A percentile compares a stretch with the other conserved stretches of the same genome.
Conservation (phyloP, 2,113 vertebrate species). For the Stegastes partitus region DNA sequence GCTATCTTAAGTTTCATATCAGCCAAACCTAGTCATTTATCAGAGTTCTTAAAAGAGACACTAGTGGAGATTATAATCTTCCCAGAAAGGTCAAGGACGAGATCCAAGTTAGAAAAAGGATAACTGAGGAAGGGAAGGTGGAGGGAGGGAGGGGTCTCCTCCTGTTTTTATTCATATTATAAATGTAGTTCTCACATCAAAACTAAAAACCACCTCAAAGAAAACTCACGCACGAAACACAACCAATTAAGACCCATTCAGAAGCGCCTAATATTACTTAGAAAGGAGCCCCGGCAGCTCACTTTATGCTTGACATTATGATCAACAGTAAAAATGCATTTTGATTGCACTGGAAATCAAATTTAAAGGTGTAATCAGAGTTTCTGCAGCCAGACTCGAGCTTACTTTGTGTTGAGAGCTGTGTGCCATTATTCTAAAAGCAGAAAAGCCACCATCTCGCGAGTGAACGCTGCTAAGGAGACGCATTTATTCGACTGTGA, state of each 20-base stretch:
- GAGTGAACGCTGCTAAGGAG: conserved; percentile 31
- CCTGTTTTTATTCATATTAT: background rate
- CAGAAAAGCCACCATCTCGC: conserved; percentile 25
- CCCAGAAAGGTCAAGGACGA: conserved; percentile 43
- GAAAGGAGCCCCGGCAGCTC: background rate
- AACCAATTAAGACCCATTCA: too few species aligned
- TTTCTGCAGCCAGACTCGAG: conserved; percentile 1
- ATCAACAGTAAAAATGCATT: conserved; percentile 13
- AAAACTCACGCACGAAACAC: background rate
- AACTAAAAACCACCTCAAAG: background rate
- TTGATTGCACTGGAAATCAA: conserved; percentile 25
- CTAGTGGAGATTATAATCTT: conserved; percentile 16
- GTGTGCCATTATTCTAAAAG: conserved; percentile 13
- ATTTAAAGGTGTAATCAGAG: conserved; percentile 41
- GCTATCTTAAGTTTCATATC: conserved; percentile 13
- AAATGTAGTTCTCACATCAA: background rate
- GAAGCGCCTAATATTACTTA: too few species aligned
- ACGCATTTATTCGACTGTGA: conserved; percentile 56
- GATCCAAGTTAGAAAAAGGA: conserved; percentile 5
- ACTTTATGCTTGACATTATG: conserved; percentile 14
- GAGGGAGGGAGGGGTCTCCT: background rate
- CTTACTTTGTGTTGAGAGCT: conserved; percentile 13
- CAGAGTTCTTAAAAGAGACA: conserved; percentile 13
- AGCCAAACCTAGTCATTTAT: conserved; percentile 8
- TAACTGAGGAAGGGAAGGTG: background rate